Conservation (phyloP, 2,113 vertebrate genomes). For the Embiotoca jacksoni region DNA sequence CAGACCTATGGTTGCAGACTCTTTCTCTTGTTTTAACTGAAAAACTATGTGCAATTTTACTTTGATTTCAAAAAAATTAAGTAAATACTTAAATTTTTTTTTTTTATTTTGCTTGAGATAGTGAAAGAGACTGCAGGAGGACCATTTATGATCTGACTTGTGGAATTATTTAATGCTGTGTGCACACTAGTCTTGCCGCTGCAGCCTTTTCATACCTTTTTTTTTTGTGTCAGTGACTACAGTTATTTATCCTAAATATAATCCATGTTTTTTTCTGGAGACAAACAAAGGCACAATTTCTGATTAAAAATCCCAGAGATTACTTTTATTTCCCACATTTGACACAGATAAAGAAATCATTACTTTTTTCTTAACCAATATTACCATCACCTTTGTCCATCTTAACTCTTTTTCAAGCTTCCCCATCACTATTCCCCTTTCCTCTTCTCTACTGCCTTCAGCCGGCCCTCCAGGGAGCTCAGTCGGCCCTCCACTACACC, state of each 20-base stretch:
- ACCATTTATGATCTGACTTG: too few species aligned
- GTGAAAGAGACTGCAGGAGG: not conserved
- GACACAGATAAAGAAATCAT: slow-evolving; percentile 51
- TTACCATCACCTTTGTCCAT: slow-evolving; percentile 43
- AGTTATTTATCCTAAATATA: not conserved
- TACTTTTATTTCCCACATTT: slow-evolving; percentile 71
- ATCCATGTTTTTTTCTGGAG: slow-evolving; percentile 1
- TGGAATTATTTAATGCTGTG: not conserved
- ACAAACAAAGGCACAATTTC: slow-evolving; percentile 28
- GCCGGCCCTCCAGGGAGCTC: slow-evolving; percentile 72
- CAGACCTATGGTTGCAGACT: too few species aligned
- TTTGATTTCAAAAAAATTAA: too few species aligned
- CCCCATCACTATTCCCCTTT: slow-evolving; percentile 58
- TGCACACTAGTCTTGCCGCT: not conserved
- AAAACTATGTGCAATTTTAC: too few species aligned
- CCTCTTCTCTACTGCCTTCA: slow-evolving; percentile 78
- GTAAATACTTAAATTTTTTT: not conserved
- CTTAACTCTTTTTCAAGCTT: not conserved
- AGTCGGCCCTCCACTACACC: slow-evolving; percentile 70
- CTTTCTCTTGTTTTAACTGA: too few species aligned
- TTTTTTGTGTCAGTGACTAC: not conserved
- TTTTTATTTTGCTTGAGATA: not conserved
- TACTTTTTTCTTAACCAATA: slow-evolving; percentile 29
- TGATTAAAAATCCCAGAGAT: slow-evolving; percentile 72
- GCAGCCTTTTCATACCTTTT: not conserved